A percentile compares a stretch with the other conserved stretches of the same genome.
phyloP scores from a whole-genome alignment of 2,113 vertebrate genomes.

The Lonchura striata region DNA sequence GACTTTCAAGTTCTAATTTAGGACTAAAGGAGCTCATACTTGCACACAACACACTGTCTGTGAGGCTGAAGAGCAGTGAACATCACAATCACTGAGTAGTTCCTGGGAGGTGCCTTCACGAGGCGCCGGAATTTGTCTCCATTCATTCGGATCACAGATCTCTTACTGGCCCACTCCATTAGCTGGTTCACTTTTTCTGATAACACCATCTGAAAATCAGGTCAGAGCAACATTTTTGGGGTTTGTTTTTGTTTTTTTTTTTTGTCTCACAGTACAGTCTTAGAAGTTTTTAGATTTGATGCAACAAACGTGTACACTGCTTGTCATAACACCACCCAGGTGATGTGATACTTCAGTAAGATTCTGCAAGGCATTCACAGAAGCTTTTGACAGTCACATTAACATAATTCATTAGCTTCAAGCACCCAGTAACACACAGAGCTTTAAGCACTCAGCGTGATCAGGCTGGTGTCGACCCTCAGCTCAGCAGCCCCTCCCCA shows the following conservation, averaged over 20 bases:
- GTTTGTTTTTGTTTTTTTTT: no score
- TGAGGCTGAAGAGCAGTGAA: conserved; percentile 96
- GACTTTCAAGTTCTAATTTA: background rate
- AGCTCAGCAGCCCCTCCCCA: background rate
- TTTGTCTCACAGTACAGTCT: background rate
- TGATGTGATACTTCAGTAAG: background rate
- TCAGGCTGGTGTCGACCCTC: background rate
- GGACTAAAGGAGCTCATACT: conserved; percentile 74
- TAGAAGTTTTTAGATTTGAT: background rate
- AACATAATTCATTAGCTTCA: background rate
- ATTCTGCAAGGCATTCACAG: background rate
- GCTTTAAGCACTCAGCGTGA: background rate
- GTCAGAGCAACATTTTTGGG: background rate
- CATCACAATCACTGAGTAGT: conserved; percentile 96
- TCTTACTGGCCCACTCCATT: conserved; percentile 94
- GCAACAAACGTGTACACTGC: background rate
- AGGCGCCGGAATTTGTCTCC: conserved; percentile 96
- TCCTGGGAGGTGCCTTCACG: conserved; percentile 91
- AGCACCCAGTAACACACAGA: fast-evolving
- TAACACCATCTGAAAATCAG: conserved; percentile 82
- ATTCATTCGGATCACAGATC: conserved; percentile 92
- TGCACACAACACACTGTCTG: conserved; percentile 94
- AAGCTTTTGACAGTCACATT: fast-evolving
- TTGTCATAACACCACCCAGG: fast-evolving
- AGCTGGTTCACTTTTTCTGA: conserved; percentile 95